These are phyloP conservation scores for Lasiurus cinereus DNA, from an alignment of 2,113 vertebrate species.

Conservation along the genomic window DNA sequence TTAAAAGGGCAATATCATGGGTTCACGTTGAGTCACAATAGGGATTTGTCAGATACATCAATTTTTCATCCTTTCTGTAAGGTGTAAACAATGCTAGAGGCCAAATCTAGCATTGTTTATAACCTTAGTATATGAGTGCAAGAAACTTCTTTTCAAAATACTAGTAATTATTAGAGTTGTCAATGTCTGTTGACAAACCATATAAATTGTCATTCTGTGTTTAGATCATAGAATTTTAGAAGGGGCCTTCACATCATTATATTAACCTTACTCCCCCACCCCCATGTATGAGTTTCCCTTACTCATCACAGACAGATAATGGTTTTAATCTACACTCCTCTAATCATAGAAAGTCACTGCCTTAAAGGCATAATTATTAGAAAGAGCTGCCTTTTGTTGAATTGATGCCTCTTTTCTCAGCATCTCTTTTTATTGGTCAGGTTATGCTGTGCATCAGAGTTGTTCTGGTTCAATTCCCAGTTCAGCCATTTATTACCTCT, in stretches of 20 bases:
- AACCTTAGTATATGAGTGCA: not conserved
- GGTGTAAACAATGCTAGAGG: not conserved
- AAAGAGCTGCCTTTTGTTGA: conserved; percentile 40
- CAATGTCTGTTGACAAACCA: conserved; percentile 6
- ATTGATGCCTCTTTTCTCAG: conserved; percentile 28
- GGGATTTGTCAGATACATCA: conserved; percentile 23
- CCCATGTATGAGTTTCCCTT: not conserved
- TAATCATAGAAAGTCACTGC: conserved; percentile 31
- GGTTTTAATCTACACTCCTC: not conserved
- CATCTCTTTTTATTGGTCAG: not conserved
- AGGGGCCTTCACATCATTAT: conserved; percentile 8
- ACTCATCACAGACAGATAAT: conserved; percentile 31
- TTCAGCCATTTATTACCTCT: not conserved
- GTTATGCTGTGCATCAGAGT: not conserved
- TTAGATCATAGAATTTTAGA: conserved; percentile 13
- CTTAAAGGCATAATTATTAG: conserved; percentile 47
- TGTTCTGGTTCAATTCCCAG: not conserved
- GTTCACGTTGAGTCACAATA: conserved; percentile 45
- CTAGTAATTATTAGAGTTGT: not conserved
- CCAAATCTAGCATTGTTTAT: conserved; percentile 39
- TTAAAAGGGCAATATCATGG: conserved; percentile 33
- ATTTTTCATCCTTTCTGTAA: conserved; percentile 1
- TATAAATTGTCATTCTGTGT: not conserved
- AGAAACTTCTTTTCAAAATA: conserved; percentile 67
- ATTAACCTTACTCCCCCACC: not conserved